These are phyloP conservation scores for Lipophrys pholis DNA, from an alignment of 2,113 vertebrate genomes.

Conservation along the genomic window DNA sequence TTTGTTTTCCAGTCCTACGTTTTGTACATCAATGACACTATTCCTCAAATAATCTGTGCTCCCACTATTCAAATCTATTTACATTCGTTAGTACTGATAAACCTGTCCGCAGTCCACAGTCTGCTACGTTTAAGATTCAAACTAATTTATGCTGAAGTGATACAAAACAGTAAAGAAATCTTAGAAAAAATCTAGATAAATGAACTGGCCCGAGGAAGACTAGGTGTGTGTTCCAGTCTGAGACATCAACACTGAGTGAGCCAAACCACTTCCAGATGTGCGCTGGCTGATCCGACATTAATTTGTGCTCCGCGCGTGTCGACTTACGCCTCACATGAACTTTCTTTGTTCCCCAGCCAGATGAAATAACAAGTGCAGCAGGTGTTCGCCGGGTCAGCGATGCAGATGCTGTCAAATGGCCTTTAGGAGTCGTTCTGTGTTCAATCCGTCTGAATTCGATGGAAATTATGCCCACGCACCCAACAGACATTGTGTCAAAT, in stretches of 20 bases:
- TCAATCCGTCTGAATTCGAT: no score
- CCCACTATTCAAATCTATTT: not conserved
- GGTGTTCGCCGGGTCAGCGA: not conserved
- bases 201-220: not conserved
- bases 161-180: not conserved
- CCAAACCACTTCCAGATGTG: not conserved
- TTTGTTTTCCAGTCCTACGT: not conserved
- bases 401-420: not conserved
- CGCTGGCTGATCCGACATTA: not conserved
- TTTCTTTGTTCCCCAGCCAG: not conserved
- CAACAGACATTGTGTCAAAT: no score
- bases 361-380: not conserved
- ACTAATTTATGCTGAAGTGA: not conserved
- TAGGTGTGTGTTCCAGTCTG: not conserved
- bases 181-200: no score
- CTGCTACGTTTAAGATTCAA: not conserved
- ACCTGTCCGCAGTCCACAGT: not conserved
- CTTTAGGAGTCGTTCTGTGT: no score
- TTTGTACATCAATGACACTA: no score
- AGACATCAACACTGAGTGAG: not conserved
- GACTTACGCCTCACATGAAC: not conserved
- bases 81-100: not conserved
- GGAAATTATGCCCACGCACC: no score
- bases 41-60: not conserved
- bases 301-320: not conserved